These are phyloP conservation scores for Oryzias celebensis DNA, from an alignment of 2,113 vertebrate species.

Conservation along the genomic window DNA sequence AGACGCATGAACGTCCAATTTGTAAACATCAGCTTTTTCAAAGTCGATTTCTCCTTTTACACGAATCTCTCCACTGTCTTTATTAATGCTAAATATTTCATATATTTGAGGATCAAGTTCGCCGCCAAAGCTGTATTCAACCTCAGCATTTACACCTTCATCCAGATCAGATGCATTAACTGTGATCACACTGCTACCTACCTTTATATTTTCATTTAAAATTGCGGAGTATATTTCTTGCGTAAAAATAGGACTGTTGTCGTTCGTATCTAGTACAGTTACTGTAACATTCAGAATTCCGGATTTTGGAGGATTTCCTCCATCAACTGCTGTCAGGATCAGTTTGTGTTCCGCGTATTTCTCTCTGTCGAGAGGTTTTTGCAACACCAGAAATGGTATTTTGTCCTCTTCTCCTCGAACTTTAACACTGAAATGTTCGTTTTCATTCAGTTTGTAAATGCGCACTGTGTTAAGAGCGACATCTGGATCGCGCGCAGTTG, in stretches of 20 bases:
- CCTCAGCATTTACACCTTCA: slow-evolving; percentile 56
- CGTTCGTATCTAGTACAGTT: slow-evolving; percentile 67
- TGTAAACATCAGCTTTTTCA: slow-evolving; percentile 54
- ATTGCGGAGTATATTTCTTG: slow-evolving; percentile 58
- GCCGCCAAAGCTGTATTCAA: slow-evolving; percentile 62
- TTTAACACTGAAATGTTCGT: slow-evolving; percentile 65
- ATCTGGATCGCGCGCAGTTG: slow-evolving; percentile 58
- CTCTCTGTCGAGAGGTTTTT: slow-evolving; percentile 70
- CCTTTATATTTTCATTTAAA: slow-evolving; percentile 54
- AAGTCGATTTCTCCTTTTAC: slow-evolving; percentile 63
- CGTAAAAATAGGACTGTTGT: slow-evolving; percentile 67
- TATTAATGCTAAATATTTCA: slow-evolving; percentile 60
- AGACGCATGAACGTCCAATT: slow-evolving; percentile 57
- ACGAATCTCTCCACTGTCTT: slow-evolving; percentile 58
- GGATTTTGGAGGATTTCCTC: slow-evolving; percentile 61
- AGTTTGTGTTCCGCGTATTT: slow-evolving; percentile 37
- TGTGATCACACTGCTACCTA: slow-evolving; percentile 34
- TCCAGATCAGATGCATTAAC: slow-evolving; percentile 67
- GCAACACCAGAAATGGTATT: slow-evolving; percentile 62
- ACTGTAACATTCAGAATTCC: slow-evolving; percentile 67
- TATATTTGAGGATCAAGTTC: slow-evolving; percentile 28
- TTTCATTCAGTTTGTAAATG: slow-evolving; percentile 61
- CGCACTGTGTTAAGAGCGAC: slow-evolving; percentile 48
- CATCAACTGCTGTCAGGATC: slow-evolving; percentile 60
- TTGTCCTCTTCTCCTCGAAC: slow-evolving; percentile 59